A percentile compares a stretch with the other conserved stretches of the same genome.
Conservation (phyloP, 2,797 vertebrate species). For the Crotalus adamanteus region DNA sequence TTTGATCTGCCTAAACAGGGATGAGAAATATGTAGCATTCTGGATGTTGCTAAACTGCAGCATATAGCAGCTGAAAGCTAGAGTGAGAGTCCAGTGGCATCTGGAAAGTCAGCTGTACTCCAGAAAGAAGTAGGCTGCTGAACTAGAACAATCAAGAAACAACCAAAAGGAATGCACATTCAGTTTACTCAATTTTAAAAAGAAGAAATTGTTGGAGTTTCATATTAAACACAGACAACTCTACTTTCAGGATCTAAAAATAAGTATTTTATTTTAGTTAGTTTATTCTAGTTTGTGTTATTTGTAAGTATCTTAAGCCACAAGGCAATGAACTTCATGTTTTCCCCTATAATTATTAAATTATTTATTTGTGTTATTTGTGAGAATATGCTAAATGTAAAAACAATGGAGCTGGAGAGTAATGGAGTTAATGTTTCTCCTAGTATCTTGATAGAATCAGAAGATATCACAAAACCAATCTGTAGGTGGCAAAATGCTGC, state of each 20-base stretch:
- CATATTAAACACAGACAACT: not conserved
- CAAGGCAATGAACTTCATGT: not conserved
- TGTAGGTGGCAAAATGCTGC: conserved; percentile 11
- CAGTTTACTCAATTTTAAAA: not conserved
- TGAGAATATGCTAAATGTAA: not conserved
- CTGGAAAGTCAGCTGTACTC: not conserved
- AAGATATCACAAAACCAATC: conserved; percentile 19
- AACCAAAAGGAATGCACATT: not conserved
- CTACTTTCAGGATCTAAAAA: not conserved
- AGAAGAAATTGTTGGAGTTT: not conserved
- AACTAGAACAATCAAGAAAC: not conserved
- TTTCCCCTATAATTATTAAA: not conserved
- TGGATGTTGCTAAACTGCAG: not conserved
- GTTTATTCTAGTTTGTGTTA: not conserved
- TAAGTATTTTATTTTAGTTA: not conserved
- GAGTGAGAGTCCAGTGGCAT: not conserved
- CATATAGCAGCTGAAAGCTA: not conserved
- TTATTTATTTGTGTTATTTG: not conserved
- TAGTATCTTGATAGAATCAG: not conserved
- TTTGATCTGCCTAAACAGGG: not conserved
- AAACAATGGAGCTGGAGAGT: not conserved
- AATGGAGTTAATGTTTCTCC: not conserved
- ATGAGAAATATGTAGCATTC: not conserved
- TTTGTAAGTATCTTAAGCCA: not conserved
- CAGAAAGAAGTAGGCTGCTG: not conserved